Percentiles rank a stretch among this genome's conserved stretches.
Conservation (phyloP, 2,888 invertebrate species). For the Megamerina dolium region DNA sequence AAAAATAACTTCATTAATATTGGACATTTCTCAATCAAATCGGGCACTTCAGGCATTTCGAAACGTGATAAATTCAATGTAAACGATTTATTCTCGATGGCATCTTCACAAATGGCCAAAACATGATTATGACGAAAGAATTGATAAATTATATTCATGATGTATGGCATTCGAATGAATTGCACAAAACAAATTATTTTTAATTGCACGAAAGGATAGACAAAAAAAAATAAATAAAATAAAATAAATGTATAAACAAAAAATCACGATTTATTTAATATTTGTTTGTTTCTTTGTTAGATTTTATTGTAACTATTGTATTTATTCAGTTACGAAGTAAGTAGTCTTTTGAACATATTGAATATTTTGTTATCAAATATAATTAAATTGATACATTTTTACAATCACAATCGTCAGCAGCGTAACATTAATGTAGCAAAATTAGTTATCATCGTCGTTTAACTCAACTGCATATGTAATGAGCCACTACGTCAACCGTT, state of each 20-base stretch:
- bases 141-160: constrained; percentile 53
- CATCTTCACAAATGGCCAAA: constrained; percentile 62
- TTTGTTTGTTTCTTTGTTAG: too few species aligned
- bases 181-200: too few species aligned
- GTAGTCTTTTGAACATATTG: not conserved
- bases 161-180: too few species aligned
- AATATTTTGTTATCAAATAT: not conserved
- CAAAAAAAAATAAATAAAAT: not conserved
- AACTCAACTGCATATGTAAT: not conserved
- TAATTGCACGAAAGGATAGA: not conserved
- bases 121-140: constrained; percentile 65
- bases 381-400: not conserved
- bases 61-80: constrained; percentile 59
- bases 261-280: not conserved
- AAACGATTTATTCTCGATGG: constrained; percentile 55
- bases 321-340: not conserved
- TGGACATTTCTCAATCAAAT: constrained; percentile 54
- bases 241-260: not conserved
- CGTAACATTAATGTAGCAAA: not conserved
- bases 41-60: constrained; percentile 59
- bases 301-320: too few species aligned
- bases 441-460: not conserved
- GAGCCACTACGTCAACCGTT: too few species aligned
- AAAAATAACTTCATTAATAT: constrained; percentile 59
- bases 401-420: too few species aligned